Conservation (phyloP, 2,113 vertebrate species). For the Gasterosteus nipponicus region DNA sequence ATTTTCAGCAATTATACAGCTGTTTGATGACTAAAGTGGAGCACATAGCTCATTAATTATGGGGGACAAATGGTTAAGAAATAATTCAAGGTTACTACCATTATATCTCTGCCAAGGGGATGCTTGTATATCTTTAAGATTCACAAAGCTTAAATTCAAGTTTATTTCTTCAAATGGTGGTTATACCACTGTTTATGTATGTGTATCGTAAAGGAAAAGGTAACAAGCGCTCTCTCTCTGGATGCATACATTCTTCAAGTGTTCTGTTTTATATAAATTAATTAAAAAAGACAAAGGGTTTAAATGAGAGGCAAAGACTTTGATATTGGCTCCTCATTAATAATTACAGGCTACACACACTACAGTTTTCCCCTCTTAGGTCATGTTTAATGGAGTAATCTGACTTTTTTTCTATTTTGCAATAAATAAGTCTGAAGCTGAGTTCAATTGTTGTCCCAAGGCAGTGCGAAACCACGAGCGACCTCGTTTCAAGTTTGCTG, state of each 20-base stretch:
- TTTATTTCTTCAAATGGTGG: not conserved
- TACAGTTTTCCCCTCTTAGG: not conserved
- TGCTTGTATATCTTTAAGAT: not conserved
- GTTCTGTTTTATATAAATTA: not conserved
- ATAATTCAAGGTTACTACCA: not conserved
- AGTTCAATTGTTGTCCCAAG: not conserved
- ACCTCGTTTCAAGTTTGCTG: not conserved
- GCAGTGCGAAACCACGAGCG: not conserved
- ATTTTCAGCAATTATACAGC: not conserved
- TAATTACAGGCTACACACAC: constrained; percentile 6
- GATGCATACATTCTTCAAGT: not conserved
- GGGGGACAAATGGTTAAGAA: not conserved
- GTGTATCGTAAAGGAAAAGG: not conserved
- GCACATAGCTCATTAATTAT: not conserved
- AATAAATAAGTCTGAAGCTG: constrained; percentile 5
- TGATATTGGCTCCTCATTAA: not conserved
- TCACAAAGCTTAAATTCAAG: not conserved
- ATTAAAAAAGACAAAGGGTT: not conserved
- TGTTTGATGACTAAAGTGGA: not conserved
- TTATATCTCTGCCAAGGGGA: not conserved
- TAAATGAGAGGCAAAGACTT: not conserved
- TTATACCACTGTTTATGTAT: not conserved
- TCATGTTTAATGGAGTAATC: not conserved
- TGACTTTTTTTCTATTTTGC: not conserved
- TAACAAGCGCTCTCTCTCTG: not conserved